These are phyloP conservation scores for Adelphocoris suturalis DNA, from an alignment of 2,888 invertebrate species.

Conservation along the genomic window DNA sequence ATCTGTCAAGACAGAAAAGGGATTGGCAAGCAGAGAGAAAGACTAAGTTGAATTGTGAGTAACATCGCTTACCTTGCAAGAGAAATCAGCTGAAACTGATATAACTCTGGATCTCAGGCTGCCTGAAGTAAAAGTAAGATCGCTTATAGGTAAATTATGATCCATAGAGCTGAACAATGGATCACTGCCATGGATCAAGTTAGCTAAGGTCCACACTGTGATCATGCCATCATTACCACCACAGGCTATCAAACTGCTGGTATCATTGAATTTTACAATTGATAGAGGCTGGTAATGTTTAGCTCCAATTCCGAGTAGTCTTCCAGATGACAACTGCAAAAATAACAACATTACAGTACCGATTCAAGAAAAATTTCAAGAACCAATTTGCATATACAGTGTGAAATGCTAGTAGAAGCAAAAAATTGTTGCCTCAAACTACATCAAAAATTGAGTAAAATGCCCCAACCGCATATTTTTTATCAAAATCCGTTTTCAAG, in stretches of 20 bases:
- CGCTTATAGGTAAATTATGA: slow-evolving; percentile 89
- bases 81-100: slow-evolving; percentile 90
- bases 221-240: slow-evolving; percentile 92
- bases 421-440: too few relatives aligned
- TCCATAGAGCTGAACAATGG: slow-evolving; percentile 87
- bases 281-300: slow-evolving; percentile 91
- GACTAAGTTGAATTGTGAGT: too few relatives aligned
- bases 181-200: slow-evolving; percentile 80
- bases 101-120: slow-evolving; percentile 86
- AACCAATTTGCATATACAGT: too few relatives aligned
- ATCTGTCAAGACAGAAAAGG: too few relatives aligned
- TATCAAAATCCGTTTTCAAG: too few relatives aligned
- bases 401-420: too few relatives aligned
- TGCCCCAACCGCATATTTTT: too few relatives aligned
- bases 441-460: too few relatives aligned
- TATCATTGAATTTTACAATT: slow-evolving; percentile 86
- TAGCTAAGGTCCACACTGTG: slow-evolving; percentile 86
- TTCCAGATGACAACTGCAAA: slow-evolving; percentile 82
- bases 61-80: slow-evolving; percentile 85
- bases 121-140: slow-evolving; percentile 86
- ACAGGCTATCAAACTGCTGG: slow-evolving; percentile 88
- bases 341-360: neutral
- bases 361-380: too few relatives aligned
- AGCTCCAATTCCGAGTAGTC: slow-evolving; percentile 85
- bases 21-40: too few relatives aligned